Base-by-base conservation (phyloP, 2,888 invertebrate genomes). In the Sericinus montela region DNA sequence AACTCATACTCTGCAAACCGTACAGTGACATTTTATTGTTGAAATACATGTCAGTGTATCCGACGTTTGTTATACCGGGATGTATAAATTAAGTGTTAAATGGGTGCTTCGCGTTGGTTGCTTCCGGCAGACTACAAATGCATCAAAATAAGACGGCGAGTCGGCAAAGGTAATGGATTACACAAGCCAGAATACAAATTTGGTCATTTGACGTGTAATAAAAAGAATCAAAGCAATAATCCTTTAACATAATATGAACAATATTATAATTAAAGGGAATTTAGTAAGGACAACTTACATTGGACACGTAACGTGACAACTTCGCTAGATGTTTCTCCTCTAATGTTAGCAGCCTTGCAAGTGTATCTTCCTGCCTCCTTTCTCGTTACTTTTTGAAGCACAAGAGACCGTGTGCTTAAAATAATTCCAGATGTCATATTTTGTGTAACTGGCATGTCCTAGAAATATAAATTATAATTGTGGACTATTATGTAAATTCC, bases 361-460 rank as follows among this genome's bases (percentile, higher is more conserved):
- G 94, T 93, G 81, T 96, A 97, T 57, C 92, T 92, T 10, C 97
- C 97, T 36, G 94, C 94, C 69, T 96, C 95, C 62, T 92, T 91
- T 54, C 95, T 91, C 30, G 94, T 94, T 63, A 97, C 95, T 60
- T 93, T 92, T 78, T 97, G 97, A 44, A 97, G 91, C 30, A 97
- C 96, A 60, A 97, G 89, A 50, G 96, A 96, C 71, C 95, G 92
- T 50, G 96, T 95, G 77, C 96, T 96, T 75, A 97, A 92, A 67
- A 97, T 95, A 68, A 97, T 92, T 53, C 97, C 95, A 54, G 94
- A 93, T 30, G 95, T 93, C 87, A 94, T 92, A 74, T 97, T 96
- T 77, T 96, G 95, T 67, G 91, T 93, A 65, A 97, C 93, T 62
- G 92, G 74, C 70, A 76, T 81, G 51, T 87, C 86, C 88, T 88